These are phyloP conservation scores for Tetrao urogallus DNA, from an alignment of 2,113 vertebrate species.

Conservation along the genomic window DNA sequence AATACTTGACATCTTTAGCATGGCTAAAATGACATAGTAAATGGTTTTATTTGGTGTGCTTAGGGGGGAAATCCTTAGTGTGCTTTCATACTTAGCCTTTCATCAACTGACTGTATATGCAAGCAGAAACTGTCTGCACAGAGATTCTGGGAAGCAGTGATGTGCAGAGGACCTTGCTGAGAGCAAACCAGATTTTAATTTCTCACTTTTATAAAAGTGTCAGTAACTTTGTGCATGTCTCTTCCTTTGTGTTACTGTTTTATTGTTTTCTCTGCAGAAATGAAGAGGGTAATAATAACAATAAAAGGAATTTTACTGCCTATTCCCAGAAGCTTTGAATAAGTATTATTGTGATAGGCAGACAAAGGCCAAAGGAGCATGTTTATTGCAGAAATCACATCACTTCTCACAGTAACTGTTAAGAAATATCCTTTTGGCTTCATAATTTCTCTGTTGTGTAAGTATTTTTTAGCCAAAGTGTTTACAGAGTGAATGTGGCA, in stretches of 20 bases:
- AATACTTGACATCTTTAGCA: not conserved
- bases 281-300: not conserved
- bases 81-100: not conserved
- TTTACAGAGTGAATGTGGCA: conserved; percentile 5
- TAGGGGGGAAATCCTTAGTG: not conserved
- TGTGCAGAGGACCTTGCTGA: not conserved
- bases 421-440: not conserved
- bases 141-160: not conserved
- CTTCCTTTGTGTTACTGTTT: not conserved
- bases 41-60: not conserved
- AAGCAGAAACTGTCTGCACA: not conserved
- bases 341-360: not conserved
- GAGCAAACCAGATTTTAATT: not conserved
- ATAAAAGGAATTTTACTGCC: not conserved
- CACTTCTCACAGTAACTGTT: not conserved
- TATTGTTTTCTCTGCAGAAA: not conserved
- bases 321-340: not conserved
- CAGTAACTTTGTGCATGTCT: not conserved
- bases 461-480: not conserved
- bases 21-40: not conserved
- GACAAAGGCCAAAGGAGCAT: not conserved
- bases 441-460: not conserved
- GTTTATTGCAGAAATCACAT: not conserved
- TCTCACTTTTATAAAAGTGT: not conserved
- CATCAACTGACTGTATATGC: not conserved